Evolutionary conservation across 1,140 invertebrate genomes (phyloP), one percentile per base, ranked within the genome.

Genomic region (Hyles vespertilio): DNA sequence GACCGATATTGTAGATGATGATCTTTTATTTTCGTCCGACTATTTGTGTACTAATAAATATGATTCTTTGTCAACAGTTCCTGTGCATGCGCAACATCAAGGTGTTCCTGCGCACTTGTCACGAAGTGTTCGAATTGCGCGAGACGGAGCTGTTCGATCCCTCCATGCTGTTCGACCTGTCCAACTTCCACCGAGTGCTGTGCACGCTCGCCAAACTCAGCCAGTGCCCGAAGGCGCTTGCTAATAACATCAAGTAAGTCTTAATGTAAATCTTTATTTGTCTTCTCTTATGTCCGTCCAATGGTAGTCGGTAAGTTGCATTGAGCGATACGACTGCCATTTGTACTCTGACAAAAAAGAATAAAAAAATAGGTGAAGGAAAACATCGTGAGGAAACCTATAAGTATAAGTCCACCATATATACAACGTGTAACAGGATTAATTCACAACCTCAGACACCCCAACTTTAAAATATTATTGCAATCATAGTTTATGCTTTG

Each of bases 81-180:
- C 89, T 99, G 53, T 98, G 98, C 81, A 91, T 97, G 84, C 93
- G 97, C 69, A 99, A 99, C 84, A 99, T 99, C 59, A 93, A 96
- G 77, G 92, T 95, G 58, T 99, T 99, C 88, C 89, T 99, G 10
- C 92, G 95, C 52, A 94, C 94, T 5, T 98, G 97, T 80, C 93
- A 94, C 67, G 93, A 92, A 58, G 90, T 92, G 52, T 98, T 98
- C 89, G 94, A 94, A 32, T 85, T 99, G 32, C 92, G 93, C 7
- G 94, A 97, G 60, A 91, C 90, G n/a, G 97, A 99, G 81, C 89
- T 99, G 2, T 99, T 99, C 87, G 96, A 98, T 70, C 94, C 96
- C 0, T 92, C 92, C 4, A 97, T 98, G 93, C 89, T 99, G 3
- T 99, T 98, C 87, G 97, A 99, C 84, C 91, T 98, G 32, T 95